These are phyloP conservation scores for Haemorhous mexicanus DNA, from an alignment of 2,113 vertebrate genomes.

Conservation along the genomic window DNA sequence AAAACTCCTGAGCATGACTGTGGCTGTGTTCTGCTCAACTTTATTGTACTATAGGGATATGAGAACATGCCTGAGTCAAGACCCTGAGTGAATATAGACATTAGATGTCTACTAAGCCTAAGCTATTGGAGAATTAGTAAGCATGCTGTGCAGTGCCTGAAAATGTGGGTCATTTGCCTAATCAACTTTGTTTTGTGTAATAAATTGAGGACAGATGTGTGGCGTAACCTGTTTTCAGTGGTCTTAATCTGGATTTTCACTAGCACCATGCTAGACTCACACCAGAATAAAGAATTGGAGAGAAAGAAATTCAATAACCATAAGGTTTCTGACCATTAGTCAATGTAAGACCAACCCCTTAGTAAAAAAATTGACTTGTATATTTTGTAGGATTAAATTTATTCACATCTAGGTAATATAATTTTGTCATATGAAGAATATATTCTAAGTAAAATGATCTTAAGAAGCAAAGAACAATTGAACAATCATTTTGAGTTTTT, in stretches of 20 bases:
- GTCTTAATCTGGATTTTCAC: not conserved
- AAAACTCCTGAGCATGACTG: not conserved
- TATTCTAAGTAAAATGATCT: not conserved
- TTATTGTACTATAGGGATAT: not conserved
- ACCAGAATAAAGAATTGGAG: not conserved
- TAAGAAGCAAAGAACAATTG: not conserved
- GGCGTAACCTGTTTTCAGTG: not conserved
- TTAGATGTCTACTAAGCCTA: not conserved
- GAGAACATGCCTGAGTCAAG: not conserved
- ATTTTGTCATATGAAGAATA: not conserved
- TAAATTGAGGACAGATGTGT: not conserved
- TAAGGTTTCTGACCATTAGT: not conserved
- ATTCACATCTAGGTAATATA: not conserved
- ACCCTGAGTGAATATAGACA: not conserved
- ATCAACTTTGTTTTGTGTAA: not conserved
- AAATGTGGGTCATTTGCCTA: not conserved
- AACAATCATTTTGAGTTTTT: not conserved
- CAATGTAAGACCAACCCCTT: not conserved
- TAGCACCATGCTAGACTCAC: not conserved
- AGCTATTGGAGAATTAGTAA: not conserved
- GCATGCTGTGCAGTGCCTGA: not conserved
- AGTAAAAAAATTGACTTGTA: not conserved
- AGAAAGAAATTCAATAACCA: not conserved
- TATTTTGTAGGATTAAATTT: not conserved
- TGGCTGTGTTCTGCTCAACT: not conserved